Base-by-base conservation (phyloP, 1,140 invertebrate genomes). In the Ptiloglossa arizonensis region DNA sequence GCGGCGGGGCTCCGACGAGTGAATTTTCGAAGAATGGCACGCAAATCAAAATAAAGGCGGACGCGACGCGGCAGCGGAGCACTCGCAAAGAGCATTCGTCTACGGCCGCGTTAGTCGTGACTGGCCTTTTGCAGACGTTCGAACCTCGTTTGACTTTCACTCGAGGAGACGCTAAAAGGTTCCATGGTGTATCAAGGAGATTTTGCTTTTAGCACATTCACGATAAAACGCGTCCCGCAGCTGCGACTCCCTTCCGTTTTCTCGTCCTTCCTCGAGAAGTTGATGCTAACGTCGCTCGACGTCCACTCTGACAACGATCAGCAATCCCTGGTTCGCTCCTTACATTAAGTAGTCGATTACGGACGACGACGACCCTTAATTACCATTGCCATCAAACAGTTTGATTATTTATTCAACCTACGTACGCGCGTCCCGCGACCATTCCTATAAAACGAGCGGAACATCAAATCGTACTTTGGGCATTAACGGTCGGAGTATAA, bases 141-240 rank as follows among this genome's bases (percentile, higher is more conserved):
- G 79, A 85, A 85, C 79, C 82, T 81, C 83, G 85, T 82, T 89
- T 88, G 90, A 91, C 89, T 91, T 91, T 91, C 89, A 90, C 88
- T 90, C 84, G 83, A 82, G 79, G 86, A 90, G 91, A 90, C 88
- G 90, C 90, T 92, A 92, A 92, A 92, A 92, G 91, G 89, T 92
- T 91, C 87, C 86, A 83, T 89, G 89, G 88, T 89, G 88, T 92
- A 91, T 91, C 90, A 88, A 87, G 87, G 89, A 91, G 91, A 92
- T 92, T 92, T 92, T 90, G 91, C 91, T 92, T 91, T 92, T 92
- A 92, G 91, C 91, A 91, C 90, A 90, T 91, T 91, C 87, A 87
- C 89, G 91, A 91, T 92, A 92, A 92, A 91, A 92, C 85, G 88
- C 89, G 86, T 85, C 81, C 73, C 87, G 79, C 81, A 87, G 81